A percentile compares a stretch with the other conserved stretches of the same genome.
Evolutionary conservation across 2,888 invertebrate species (phyloP).

Genomic region (Nemotelus nigrinus): DNA sequence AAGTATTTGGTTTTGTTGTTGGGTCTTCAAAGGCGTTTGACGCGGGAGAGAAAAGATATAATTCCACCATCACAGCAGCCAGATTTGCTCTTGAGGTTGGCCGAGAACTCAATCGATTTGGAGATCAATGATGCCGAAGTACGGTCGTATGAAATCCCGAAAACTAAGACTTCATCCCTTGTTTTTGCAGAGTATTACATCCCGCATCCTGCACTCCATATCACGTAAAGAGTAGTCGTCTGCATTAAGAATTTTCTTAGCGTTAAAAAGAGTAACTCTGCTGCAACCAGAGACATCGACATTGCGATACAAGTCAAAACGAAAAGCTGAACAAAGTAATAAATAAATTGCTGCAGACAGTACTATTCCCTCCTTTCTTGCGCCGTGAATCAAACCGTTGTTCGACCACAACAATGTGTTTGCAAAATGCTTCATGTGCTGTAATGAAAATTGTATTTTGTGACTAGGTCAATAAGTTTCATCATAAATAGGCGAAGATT

Average conservation of each 20-base stretch:
- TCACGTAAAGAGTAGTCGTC: constrained; percentile 81
- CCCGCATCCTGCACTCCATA: constrained; percentile 79
- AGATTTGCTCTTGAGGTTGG: constrained; percentile 83
- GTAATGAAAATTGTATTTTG: too few relatives aligned
- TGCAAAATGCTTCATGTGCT: too few relatives aligned
- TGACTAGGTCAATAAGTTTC: too few relatives aligned
- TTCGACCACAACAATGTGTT: too few relatives aligned
- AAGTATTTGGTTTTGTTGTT: constrained; percentile 84
- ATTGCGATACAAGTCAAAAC: constrained; percentile 75
- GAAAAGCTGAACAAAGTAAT: constrained; percentile 79
- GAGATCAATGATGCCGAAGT: constrained; percentile 89
- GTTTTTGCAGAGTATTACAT: constrained; percentile 76
- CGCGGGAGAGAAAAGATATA: constrained; percentile 87
- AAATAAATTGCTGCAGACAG: constrained; percentile 78
- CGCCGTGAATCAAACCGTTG: too few relatives aligned
- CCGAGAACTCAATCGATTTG: constrained; percentile 84
- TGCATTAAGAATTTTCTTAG: constrained; percentile 83
- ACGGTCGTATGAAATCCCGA: constrained; percentile 47
- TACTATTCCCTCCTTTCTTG: too few relatives aligned
- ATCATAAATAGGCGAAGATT: too few relatives aligned
- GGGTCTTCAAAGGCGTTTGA: constrained; percentile 84
- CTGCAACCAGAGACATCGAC: constrained; percentile 83
- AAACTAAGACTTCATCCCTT: constrained; percentile 42
- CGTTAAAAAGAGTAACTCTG: constrained; percentile 79
- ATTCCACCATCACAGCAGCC: constrained; percentile 84